Evolutionary conservation across 2,113 vertebrate species (phyloP).

Genomic region (Amblyopsis rosae): DNA sequence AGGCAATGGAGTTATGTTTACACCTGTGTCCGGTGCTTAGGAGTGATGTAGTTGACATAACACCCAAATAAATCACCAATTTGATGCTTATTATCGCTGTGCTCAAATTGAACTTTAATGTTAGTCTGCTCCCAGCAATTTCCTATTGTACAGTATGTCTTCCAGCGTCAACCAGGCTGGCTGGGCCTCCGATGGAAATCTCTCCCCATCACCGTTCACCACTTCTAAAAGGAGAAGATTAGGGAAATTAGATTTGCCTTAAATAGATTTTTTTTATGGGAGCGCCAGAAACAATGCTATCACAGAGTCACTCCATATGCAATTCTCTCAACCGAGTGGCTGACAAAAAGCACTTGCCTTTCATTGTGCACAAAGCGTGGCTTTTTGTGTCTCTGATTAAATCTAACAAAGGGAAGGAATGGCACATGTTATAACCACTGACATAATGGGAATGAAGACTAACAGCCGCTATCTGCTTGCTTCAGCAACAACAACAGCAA

Average conservation of each 20-base stretch:
- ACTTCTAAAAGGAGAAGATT: constrained; percentile 71
- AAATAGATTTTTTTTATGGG: constrained; percentile 75
- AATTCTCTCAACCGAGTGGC: constrained; percentile 59
- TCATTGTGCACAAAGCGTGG: constrained; percentile 66
- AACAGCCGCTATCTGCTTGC: constrained; percentile 46
- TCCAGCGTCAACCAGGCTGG: constrained; percentile 44
- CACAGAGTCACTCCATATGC: constrained; percentile 69
- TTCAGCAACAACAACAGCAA: constrained; percentile 49
- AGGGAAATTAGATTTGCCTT: constrained; percentile 76
- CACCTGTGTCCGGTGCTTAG: constrained; percentile 57
- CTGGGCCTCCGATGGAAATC: constrained; percentile 63
- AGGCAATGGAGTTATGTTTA: constrained; percentile 46
- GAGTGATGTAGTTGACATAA: constrained; percentile 65
- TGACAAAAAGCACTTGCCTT: constrained; percentile 67
- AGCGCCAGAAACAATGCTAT: constrained; percentile 75
- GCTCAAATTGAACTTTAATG: constrained; percentile 75
- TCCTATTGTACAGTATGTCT: constrained; percentile 50
- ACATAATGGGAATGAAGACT: constrained; percentile 67
- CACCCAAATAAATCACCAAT: constrained; percentile 72
- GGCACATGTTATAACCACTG: constrained; percentile 69
- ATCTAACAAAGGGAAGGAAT: constrained; percentile 69
- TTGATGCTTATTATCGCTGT: constrained; percentile 66
- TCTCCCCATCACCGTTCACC: constrained; percentile 62
- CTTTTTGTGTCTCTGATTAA: constrained; percentile 68
- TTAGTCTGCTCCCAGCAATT: constrained; percentile 67